Evolutionary conservation across 2,797 vertebrate species (phyloP), one percentile per base, ranked within the genome.

Genomic region (Brachyrhaphis roseni): DNA sequence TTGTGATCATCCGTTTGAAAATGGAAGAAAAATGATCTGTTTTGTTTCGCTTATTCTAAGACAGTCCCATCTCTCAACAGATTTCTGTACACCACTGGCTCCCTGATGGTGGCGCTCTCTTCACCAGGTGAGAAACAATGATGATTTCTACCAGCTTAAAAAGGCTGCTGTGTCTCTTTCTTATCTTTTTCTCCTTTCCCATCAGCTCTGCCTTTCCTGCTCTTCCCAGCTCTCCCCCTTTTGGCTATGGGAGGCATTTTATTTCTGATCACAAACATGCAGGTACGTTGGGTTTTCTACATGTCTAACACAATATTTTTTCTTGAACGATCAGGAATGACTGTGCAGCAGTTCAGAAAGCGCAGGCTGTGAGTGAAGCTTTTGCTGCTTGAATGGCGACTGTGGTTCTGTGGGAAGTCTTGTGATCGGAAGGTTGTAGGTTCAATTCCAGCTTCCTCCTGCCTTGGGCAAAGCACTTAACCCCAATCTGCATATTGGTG

Each of bases 231-330:
- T 47, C 89, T 98, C 77, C 90, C 96, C 5, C 76, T 96, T 87
- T 83, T 98, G 7, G 91, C 97, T 0, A 89, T 96, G 0, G 98
- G 98, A 0, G 98, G 98, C 12, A 95, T 97, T 77, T 86, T 98
- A 82, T 92, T 99, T 81, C 95, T 99, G 55, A 88, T 99, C 47
- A 97, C 97, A 85, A 99, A 99, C 89, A 97, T 99, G 90, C 98
- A 99, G 97, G 98, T 98, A 84, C 1, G 53, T 66, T 43, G 13
- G 31, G 12, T 8, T 71, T 71, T 28, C 13, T 7, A 41, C 31
- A 39, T 2, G 39, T 15, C 36, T 43, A 26, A 1, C 18, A 43
- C 23, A 43, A 23, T 43, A 11, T 12, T 1, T 6, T 43, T 13
- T 70, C 23, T 68, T 45, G 26, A 43, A 71, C 15, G 13, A 45